phyloP scores from a whole-genome alignment of 2,797 vertebrate species.

The Adrianichthys oophorus region DNA sequence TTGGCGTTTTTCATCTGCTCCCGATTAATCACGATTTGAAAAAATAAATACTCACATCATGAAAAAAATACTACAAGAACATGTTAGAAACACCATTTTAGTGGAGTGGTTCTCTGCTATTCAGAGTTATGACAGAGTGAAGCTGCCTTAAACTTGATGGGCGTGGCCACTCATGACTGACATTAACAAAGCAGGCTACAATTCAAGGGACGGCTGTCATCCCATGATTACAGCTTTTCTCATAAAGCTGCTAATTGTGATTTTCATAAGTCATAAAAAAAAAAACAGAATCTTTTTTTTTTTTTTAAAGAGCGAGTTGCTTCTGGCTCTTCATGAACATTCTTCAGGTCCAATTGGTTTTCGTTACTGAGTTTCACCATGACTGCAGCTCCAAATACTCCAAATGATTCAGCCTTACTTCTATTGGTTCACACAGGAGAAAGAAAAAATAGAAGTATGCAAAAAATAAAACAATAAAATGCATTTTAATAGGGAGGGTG shows the following conservation, averaged over 20 bases:
- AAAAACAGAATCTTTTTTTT: too few species aligned
- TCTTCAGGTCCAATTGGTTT: slow-evolving; percentile 20
- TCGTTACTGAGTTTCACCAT: slow-evolving; percentile 5
- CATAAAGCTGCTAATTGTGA: slow-evolving; percentile 1
- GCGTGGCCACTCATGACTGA: too few species aligned
- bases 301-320: not conserved
- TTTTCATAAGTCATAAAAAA: not conserved
- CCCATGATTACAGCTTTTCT: slow-evolving; percentile 4
- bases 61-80: too few species aligned
- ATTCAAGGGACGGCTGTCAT: too few species aligned
- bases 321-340: slow-evolving; percentile 1
- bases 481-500: slow-evolving; percentile 25
- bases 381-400: slow-evolving; percentile 21
- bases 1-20: too few species aligned
- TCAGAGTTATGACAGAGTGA: too few species aligned
- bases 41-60: too few species aligned
- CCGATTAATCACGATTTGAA: too few species aligned
- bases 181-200: too few species aligned
- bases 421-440: slow-evolving; percentile 24
- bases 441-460: slow-evolving; percentile 43
- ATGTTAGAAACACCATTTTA: too few species aligned
- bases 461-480: slow-evolving; percentile 11
- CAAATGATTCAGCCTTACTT: slow-evolving; percentile 28
- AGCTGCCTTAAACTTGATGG: too few species aligned
- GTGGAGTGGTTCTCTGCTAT: not conserved